Evolutionary conservation across 2,888 invertebrate genomes (phyloP).

Genomic region (Spodoptera littoralis): DNA sequence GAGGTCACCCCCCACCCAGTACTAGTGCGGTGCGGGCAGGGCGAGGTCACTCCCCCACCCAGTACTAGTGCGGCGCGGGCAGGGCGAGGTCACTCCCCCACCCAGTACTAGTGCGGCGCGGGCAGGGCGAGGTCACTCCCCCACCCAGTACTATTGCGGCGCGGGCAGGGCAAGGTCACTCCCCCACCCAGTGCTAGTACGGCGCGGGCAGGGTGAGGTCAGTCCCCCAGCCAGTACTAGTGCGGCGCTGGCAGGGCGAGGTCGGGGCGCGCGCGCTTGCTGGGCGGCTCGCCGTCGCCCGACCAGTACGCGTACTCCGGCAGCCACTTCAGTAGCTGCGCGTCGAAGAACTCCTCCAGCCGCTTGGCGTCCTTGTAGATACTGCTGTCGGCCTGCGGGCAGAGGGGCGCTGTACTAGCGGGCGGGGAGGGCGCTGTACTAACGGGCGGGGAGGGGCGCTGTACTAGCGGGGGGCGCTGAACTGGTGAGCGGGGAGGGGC

Average conservation of each 20-base stretch:
- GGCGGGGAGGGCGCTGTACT: no score
- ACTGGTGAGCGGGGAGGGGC: neutral
- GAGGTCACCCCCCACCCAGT: conserved; percentile 80
- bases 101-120: conserved; percentile 46
- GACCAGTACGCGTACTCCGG: conserved; percentile 91
- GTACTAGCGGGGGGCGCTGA: neutral
- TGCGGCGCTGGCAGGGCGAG: conserved; percentile 21
- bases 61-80: conserved; percentile 68
- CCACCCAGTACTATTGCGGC: conserved; percentile 90
- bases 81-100: conserved; percentile 51
- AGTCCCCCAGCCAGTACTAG: neutral
- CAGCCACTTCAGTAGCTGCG: conserved; percentile 94
- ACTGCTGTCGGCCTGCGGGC: conserved; percentile 91
- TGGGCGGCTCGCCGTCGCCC: conserved; percentile 77
- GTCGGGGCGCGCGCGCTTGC: conserved; percentile 73
- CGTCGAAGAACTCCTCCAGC: conserved; percentile 95
- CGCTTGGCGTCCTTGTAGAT: conserved; percentile 94
- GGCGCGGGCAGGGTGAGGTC: conserved; percentile 65
- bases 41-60: conserved; percentile 73
- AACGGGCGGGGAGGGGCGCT: no score
- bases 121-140: conserved; percentile 75
- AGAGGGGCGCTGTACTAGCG: no score
- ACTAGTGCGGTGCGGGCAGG: conserved; percentile 48
- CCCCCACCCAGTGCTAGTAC: no score
- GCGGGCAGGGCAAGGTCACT: conserved; percentile 51